phyloP scores from a whole-genome alignment of 2,113 vertebrate genomes.

The Oreochromis niloticus region DNA sequence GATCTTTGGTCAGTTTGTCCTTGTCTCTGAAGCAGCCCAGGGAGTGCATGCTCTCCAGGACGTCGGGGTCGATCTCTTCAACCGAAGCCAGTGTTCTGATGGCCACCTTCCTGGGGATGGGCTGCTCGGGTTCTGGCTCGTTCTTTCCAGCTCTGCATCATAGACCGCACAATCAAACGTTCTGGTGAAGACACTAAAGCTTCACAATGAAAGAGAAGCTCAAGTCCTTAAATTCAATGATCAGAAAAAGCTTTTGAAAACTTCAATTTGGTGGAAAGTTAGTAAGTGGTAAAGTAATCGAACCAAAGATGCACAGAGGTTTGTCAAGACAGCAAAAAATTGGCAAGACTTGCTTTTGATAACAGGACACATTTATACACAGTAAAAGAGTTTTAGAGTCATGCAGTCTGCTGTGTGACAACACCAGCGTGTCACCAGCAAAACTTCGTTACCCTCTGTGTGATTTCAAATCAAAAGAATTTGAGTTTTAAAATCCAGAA shows the following conservation, averaged over 20 bases:
- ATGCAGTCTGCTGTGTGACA: background rate
- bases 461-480: background rate
- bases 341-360: background rate
- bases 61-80: conserved; percentile 96
- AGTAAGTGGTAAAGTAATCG: background rate
- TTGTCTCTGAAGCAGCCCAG: conserved; percentile 98
- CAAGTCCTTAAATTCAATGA: background rate
- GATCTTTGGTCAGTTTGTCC: conserved; percentile 95
- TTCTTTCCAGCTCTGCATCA: conserved; percentile 90
- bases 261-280: background rate
- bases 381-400: background rate
- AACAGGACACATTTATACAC: background rate
- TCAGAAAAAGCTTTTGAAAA: background rate
- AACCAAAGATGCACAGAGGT: background rate
- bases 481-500: background rate
- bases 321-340: background rate
- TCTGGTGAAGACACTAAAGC: background rate
- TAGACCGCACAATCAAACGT: background rate
- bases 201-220: background rate
- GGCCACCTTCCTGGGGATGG: conserved; percentile 91
- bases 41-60: conserved; percentile 98
- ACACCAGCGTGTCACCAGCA: too few relatives aligned
- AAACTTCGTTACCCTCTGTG: background rate
- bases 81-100: conserved; percentile 85
- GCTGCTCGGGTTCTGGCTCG: conserved; percentile 96